A percentile compares a stretch with the other conserved stretches of the same genome.
Conservation (phyloP, 1,140 invertebrate genomes). For the Drosophila baimaii region DNA sequence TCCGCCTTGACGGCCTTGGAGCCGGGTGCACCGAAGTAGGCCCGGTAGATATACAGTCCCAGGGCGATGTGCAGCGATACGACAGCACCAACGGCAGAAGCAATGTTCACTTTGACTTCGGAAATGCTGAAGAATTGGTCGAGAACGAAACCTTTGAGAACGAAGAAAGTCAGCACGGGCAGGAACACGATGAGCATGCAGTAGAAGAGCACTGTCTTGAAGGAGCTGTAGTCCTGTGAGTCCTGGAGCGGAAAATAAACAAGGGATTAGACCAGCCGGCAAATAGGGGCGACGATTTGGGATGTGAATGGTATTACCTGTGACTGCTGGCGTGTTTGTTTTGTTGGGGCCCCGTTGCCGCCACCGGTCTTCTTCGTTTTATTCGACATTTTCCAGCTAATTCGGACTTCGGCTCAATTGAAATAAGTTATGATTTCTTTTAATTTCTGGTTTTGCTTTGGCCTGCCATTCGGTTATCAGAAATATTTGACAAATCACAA, state of each 20-base stretch:
- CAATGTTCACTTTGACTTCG: constrained; percentile 89
- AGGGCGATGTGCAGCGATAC: constrained; percentile 89
- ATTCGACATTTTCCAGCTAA: constrained; percentile 54
- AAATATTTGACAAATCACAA: constrained; percentile 55
- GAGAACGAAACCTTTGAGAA: constrained; percentile 86
- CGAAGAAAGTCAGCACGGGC: constrained; percentile 87
- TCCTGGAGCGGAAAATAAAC: constrained; percentile 55
- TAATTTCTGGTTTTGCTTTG: constrained; percentile 46
- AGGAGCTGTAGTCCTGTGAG: constrained; percentile 86
- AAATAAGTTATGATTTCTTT: constrained; percentile 43
- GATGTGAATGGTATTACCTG: constrained; percentile 43
- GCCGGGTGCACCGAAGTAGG: constrained; percentile 87
- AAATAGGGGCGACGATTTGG: constrained; percentile 9
- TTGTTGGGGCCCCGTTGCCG: constrained; percentile 35
- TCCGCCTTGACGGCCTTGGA: constrained; percentile 51
- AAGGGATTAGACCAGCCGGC: constrained; percentile 41
- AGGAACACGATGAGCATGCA: constrained; percentile 87
- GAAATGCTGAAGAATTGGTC: constrained; percentile 86
- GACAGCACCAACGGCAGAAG: constrained; percentile 89
- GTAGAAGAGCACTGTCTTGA: constrained; percentile 87
- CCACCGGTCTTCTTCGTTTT: constrained; percentile 54
- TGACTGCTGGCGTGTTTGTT: constrained; percentile 58
- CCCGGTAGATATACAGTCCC: constrained; percentile 90
- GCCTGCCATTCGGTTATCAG: constrained; percentile 51
- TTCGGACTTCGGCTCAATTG: constrained; percentile 2